Percentiles rank a stretch among this genome's conserved stretches.
Evolutionary conservation across 64 coral and sea anemone genomes (phyloP).

Genomic region (Porites australiensis): DNA sequence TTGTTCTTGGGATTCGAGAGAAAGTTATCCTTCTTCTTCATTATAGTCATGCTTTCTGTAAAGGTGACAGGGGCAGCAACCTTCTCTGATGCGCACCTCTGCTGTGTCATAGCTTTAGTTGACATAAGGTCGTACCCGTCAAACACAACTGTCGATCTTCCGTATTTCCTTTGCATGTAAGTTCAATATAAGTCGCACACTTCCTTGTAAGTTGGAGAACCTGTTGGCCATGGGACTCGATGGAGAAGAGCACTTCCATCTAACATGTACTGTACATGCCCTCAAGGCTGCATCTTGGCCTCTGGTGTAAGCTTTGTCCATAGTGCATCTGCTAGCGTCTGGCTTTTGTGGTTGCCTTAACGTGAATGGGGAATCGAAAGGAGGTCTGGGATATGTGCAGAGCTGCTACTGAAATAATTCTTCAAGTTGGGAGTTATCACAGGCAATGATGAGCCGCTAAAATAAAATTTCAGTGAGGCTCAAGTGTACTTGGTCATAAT

Average conservation of each 20-base stretch:
- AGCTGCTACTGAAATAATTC: constrained; percentile 62
- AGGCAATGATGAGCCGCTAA: constrained; percentile 33
- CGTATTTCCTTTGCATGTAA: constrained; percentile 51
- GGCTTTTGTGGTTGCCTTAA: constrained; percentile 59
- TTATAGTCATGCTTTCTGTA: not conserved
- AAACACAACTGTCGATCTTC: constrained; percentile 49
- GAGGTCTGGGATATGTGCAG: constrained; percentile 63
- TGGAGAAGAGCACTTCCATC: constrained; percentile 77
- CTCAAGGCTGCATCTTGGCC: not conserved
- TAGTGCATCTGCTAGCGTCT: constrained; percentile 65
- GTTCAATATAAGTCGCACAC: constrained; percentile 56
- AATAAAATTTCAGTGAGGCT: constrained; percentile 43
- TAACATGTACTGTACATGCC: constrained; percentile 49
- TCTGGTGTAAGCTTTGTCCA: constrained; percentile 29
- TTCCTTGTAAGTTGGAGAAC: constrained; percentile 46
- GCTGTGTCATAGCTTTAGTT: constrained; percentile 24
- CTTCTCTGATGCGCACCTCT: not conserved
- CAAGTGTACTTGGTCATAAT: constrained; percentile 67
- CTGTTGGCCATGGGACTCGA: constrained; percentile 45
- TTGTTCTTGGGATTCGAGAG: constrained; percentile 31
- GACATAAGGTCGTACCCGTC: constrained; percentile 62
- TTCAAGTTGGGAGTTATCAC: constrained; percentile 41
- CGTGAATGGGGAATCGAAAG: constrained; percentile 70
- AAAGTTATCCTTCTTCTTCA: constrained; percentile 2
- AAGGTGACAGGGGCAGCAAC: not conserved